Evolutionary conservation across 2,113 vertebrate species (phyloP).

Genomic region (Strix aluco): DNA sequence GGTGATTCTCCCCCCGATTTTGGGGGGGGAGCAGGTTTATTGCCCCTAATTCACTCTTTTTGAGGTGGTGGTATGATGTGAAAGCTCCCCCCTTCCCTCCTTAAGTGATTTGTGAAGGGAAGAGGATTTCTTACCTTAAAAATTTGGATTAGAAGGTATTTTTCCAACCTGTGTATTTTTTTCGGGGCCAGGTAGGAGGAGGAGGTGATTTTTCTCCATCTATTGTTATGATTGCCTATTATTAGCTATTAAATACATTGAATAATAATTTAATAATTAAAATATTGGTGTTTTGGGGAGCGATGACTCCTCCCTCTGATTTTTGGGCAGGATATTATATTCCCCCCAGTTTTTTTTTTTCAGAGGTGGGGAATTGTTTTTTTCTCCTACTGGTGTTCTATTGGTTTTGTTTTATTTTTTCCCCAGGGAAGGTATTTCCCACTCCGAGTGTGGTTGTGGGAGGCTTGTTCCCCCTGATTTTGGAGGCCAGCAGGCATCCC

Average conservation of each 20-base stretch:
- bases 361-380: not conserved
- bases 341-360: no score
- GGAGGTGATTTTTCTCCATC: rapidly evolving
- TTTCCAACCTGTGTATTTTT: rapidly evolving
- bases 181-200: not conserved
- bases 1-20: rapidly evolving
- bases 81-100: no score
- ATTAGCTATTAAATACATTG: no score
- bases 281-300: no score
- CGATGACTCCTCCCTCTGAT: no score
- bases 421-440: rapidly evolving
- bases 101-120: no score
- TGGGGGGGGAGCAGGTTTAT: not conserved
- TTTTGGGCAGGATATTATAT: no score
- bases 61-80: not conserved
- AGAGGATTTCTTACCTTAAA: not conserved
- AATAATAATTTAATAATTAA: no score
- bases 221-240: rapidly evolving
- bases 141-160: not conserved
- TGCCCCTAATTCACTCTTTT: rapidly evolving
- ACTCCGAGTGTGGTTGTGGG: rapidly evolving
- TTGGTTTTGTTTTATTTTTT: no score
- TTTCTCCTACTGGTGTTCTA: not conserved
- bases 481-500: not conserved
- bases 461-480: not conserved